A percentile compares a stretch with the other conserved stretches of the same genome.
Conservation (phyloP, 2,888 invertebrate genomes). For the Diarsia brunnea region DNA sequence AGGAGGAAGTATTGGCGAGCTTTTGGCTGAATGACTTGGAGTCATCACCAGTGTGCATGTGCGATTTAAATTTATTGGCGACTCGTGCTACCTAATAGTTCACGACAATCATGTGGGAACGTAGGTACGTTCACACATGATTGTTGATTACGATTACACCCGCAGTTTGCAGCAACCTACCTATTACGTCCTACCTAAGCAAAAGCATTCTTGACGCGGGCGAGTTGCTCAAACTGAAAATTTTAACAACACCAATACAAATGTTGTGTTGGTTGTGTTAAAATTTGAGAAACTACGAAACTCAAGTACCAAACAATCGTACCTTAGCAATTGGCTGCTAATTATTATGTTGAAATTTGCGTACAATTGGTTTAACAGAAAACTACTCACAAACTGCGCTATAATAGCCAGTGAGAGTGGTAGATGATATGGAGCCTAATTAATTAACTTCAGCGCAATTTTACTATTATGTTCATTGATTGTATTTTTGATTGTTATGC, state of each 20-base stretch:
- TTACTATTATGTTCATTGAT: not conserved
- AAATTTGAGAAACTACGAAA: constrained; percentile 39
- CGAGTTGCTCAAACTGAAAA: constrained; percentile 33
- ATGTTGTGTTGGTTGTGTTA: no score
- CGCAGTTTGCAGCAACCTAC: not conserved
- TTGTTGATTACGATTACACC: constrained; percentile 11
- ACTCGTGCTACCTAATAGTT: no score
- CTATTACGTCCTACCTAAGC: constrained; percentile 38
- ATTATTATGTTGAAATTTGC: constrained; percentile 41
- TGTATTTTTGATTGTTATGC: not conserved
- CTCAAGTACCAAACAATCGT: constrained; percentile 37
- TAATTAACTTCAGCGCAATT: not conserved
- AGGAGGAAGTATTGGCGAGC: no score
- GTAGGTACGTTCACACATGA: constrained; percentile 9
- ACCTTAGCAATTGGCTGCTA: constrained; percentile 28
- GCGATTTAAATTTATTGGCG: no score
- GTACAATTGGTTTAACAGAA: constrained; percentile 28
- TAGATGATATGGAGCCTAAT: no score
- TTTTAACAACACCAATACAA: constrained; percentile 42
- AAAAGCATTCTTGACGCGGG: constrained; percentile 28
- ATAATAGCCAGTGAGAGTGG: constrained; percentile 5
- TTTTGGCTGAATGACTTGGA: no score
- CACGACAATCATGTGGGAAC: no score
- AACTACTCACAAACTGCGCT: constrained; percentile 2
- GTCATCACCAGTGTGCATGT: no score